phyloP scores from a whole-genome alignment of 2,888 invertebrate species.

The Antitype chi region DNA sequence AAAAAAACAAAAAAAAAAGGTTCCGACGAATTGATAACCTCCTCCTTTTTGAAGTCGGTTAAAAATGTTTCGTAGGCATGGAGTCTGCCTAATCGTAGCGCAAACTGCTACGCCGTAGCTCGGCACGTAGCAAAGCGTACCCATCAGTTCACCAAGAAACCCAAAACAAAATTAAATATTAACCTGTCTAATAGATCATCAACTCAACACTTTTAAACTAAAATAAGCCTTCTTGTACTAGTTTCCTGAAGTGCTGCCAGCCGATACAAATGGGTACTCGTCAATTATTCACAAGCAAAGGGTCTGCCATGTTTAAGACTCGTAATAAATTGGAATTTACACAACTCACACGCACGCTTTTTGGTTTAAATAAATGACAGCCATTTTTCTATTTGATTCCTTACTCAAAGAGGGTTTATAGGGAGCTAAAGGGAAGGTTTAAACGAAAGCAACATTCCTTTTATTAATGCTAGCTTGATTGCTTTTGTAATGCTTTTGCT shows the following conservation, averaged over 20 bases:
- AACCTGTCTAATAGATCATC: neutral
- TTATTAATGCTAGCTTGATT: neutral
- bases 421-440: neutral
- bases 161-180: neutral
- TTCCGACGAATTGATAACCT: no score
- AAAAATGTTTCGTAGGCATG: no score
- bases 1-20: no score
- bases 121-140: neutral
- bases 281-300: slow-evolving; percentile 49
- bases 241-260: slow-evolving; percentile 16
- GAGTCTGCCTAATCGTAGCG: neutral
- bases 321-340: slow-evolving; percentile 50
- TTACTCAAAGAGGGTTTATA: neutral
- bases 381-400: slow-evolving; percentile 39
- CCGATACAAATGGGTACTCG: slow-evolving; percentile 39
- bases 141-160: neutral
- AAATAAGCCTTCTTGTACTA: slow-evolving; percentile 22
- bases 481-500: neutral
- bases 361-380: slow-evolving; percentile 41
- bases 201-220: slow-evolving; percentile 6
- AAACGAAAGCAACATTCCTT: neutral
- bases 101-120: slow-evolving; percentile 32
- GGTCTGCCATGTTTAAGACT: slow-evolving; percentile 30
- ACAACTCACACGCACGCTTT: slow-evolving; percentile 15
- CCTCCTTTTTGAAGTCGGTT: no score